Conservation (phyloP, 2,797 vertebrate genomes). For the Notoglanidium macrostoma region DNA sequence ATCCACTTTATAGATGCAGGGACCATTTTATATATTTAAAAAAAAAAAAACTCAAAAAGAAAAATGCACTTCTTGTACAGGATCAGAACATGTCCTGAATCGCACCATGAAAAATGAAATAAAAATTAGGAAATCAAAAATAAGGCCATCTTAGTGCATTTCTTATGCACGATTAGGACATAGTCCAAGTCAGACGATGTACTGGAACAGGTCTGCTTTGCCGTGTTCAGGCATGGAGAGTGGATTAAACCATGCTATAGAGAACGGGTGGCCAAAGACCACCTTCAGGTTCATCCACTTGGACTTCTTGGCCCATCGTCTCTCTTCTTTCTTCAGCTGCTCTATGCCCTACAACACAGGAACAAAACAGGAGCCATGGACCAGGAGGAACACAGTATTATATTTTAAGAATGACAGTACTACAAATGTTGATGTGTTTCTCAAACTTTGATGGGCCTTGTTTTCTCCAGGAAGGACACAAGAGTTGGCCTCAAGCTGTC, state of each 20-base stretch:
- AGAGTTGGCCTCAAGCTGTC: background rate
- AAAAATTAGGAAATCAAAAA: background rate
- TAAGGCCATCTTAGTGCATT: background rate
- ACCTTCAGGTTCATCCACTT: conserved; percentile 99
- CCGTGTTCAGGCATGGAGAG: conserved; percentile 93
- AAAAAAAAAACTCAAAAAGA: background rate
- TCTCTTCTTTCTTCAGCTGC: conserved; percentile 99
- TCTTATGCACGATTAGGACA: background rate
- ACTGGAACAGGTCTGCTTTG: conserved; percentile 94
- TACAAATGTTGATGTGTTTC: background rate
- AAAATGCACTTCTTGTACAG: background rate
- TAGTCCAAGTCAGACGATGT: conserved; percentile 84
- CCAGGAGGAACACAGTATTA: background rate
- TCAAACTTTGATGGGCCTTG: background rate
- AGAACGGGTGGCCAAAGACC: conserved; percentile 98
- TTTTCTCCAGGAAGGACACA: background rate
- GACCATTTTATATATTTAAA: too few species aligned
- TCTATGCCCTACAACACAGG: conserved; percentile 87
- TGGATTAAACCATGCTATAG: conserved; percentile 93
- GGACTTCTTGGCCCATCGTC: conserved; percentile 95
- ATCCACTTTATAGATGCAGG: background rate
- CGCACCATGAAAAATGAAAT: too few species aligned
- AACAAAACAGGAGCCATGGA: background rate
- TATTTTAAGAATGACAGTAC: background rate
- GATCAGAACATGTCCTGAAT: background rate